Conservation (phyloP, 2,888 invertebrate genomes). For the Drosophila setosimentum region DNA sequence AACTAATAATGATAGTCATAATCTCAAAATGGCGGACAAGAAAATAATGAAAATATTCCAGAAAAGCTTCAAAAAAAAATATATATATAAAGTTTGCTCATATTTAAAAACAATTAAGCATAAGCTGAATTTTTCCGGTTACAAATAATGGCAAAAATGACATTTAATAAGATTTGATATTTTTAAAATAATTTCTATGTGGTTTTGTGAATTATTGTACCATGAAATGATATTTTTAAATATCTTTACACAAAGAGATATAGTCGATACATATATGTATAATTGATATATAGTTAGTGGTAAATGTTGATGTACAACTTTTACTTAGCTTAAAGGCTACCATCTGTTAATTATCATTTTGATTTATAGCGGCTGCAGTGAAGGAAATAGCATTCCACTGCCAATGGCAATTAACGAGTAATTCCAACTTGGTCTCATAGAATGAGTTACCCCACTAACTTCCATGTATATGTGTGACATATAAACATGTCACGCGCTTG, state of each 20-base stretch:
- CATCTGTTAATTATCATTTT: constrained; percentile 46
- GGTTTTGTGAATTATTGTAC: constrained; percentile 18
- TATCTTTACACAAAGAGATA: neutral
- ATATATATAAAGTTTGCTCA: neutral
- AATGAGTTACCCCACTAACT: constrained; percentile 10
- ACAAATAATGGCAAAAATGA: neutral
- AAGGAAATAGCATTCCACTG: constrained; percentile 26
- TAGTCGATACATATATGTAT: neutral
- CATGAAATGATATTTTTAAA: constrained; percentile 12
- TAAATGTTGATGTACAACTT: constrained; percentile 11
- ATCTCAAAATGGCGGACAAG: constrained; percentile 44
- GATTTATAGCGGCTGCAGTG: constrained; percentile 46
- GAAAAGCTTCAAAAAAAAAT: neutral
- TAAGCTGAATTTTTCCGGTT: neutral
- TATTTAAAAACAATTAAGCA: neutral
- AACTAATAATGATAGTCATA: constrained; percentile 50
- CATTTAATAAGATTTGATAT: constrained; percentile 29
- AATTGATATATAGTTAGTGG: neutral
- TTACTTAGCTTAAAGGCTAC: constrained; percentile 26
- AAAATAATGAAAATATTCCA: constrained; percentile 5
- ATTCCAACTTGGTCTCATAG: neutral
- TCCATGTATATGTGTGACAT: neutral
- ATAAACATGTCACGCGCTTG: constrained; percentile 58
- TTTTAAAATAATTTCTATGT: neutral
- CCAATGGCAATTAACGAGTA: constrained; percentile 49